Conservation (phyloP, 2,113 vertebrate species). For the Mus musculus region DNA sequence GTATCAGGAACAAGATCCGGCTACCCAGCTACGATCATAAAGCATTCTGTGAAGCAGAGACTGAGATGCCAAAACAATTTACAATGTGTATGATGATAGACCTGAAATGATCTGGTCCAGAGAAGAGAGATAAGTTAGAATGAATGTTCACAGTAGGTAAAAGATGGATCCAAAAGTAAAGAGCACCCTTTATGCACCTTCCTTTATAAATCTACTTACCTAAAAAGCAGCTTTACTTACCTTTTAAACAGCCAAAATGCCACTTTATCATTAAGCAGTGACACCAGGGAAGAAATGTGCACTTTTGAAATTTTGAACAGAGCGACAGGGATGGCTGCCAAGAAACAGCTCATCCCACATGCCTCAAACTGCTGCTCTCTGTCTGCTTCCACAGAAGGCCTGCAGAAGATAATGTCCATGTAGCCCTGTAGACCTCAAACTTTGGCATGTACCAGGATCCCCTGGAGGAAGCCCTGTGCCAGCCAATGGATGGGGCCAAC, state of each 20-base stretch:
- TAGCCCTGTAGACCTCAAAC: neutral
- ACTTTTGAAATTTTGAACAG: constrained; percentile 78
- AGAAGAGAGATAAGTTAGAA: constrained; percentile 44
- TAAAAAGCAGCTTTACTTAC: constrained; percentile 69
- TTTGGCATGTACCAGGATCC: neutral
- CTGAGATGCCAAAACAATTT: constrained; percentile 54
- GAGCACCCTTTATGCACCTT: constrained; percentile 49
- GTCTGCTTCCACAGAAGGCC: constrained; percentile 43
- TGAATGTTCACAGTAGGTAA: constrained; percentile 40
- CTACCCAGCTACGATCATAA: constrained; percentile 36
- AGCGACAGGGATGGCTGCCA: constrained; percentile 73
- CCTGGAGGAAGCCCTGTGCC: neutral
- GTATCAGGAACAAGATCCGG: neutral
- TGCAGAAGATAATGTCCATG: neutral
- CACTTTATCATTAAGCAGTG: constrained; percentile 77
- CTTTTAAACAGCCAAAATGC: constrained; percentile 75
- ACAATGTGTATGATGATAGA: constrained; percentile 44
- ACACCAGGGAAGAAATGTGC: constrained; percentile 71
- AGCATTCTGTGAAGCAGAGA: constrained; percentile 45
- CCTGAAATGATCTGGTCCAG: constrained; percentile 50
- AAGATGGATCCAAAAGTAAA: constrained; percentile 48
- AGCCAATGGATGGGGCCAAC: neutral
- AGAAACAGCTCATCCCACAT: constrained; percentile 67
- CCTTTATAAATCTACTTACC: constrained; percentile 62
- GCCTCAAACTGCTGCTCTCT: constrained; percentile 26